Evolutionary conservation across 2,888 invertebrate genomes (phyloP), one percentile per base, ranked within the genome.

Genomic region (Epiblema foenella): DNA sequence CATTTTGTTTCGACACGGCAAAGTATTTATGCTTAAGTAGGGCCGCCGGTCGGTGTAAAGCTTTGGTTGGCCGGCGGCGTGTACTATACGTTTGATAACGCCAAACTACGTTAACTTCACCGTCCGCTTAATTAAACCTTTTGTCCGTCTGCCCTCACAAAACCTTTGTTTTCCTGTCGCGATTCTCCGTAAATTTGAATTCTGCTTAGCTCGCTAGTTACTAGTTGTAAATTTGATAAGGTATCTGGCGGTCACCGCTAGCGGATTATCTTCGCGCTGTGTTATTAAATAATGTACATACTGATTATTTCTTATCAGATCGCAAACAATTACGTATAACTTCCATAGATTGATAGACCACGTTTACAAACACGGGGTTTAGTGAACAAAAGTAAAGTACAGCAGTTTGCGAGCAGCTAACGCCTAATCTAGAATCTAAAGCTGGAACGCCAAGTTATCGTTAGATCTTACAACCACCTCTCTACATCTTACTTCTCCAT

Each of bases 1-100:
- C 11, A 39, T 52, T 64, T 39, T 64, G 51, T 9, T 24, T 64
- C 52, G 37, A 20, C 39, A 39, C 52, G 37, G 39, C 39, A 39
- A 37, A 15, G 52, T 62, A 82, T 81, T 78, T 77, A 78, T 83
- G 83, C 83, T 81, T 84, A 83, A 84, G 82, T 73, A 79, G 74
- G 57, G 67, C 70, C 63, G 69, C 69, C 69, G 66, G 70, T 66
- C 70, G 70, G 54, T 49, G 17, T 33, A 39, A 79, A 79, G 76
- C 82, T 82, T 84, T 84, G 82, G 84, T 84, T 83, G 84, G 83
- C 85, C 85, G 81, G 79, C 79, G 79, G 76, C 80, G 76, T 77
- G 78, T 77, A 79, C 77, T 77, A 73, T 80, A 81, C 77, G 77
- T 76, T 72, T 75, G 75, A 77, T 76, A 78, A 79, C 74, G 75